phyloP scores from a whole-genome alignment of 2,888 invertebrate genomes.

The Siphonodentalium dalli region DNA sequence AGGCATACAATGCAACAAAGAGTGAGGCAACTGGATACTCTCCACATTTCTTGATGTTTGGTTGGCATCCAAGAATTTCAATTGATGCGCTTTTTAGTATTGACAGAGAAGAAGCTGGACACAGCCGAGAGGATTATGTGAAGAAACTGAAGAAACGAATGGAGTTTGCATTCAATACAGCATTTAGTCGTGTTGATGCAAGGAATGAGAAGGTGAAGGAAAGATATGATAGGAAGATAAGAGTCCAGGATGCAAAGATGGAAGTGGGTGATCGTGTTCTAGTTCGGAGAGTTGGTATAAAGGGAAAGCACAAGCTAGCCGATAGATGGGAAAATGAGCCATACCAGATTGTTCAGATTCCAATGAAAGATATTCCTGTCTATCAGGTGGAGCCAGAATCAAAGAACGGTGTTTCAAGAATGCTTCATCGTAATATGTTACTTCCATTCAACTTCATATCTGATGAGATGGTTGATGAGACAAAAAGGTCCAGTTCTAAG shows the following conservation, averaged over 20 bases:
- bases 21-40: neutral
- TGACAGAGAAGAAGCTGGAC: neutral
- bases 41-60: slow-evolving; percentile 3
- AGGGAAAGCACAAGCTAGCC: neutral
- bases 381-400: too few species aligned
- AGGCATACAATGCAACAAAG: neutral
- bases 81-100: neutral
- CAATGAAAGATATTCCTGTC: too few species aligned
- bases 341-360: too few species aligned
- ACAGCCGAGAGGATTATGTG: neutral
- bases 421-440: too few species aligned
- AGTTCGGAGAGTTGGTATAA: neutral
- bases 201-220: neutral
- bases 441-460: too few species aligned
- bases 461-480: too few species aligned
- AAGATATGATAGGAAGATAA: neutral
- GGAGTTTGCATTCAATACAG: neutral
- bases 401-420: too few species aligned
- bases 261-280: neutral
- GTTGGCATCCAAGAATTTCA: neutral
- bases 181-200: neutral
- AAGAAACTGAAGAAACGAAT: neutral
- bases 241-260: neutral
- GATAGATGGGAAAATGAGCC: too few species aligned
- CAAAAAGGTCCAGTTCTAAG: too few species aligned